These are phyloP conservation scores for Empidonax alnorum DNA, from an alignment of 2,113 vertebrate species.

Conservation along the genomic window DNA sequence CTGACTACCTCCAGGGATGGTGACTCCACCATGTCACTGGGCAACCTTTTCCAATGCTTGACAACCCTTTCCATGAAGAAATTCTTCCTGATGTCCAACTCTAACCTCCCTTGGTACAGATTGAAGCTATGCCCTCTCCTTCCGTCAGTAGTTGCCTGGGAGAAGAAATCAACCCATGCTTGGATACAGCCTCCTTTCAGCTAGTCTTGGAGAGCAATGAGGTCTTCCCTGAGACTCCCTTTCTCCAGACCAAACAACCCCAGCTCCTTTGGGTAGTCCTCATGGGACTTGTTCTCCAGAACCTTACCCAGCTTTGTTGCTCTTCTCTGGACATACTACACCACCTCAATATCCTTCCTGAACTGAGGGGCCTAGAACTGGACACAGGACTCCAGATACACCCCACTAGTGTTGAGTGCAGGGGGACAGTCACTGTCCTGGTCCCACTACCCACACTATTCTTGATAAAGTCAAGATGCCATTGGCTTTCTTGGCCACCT, in stretches of 20 bases:
- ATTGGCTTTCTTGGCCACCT: not conserved
- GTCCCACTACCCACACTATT: not conserved
- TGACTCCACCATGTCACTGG: not conserved
- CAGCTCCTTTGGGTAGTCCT: not conserved
- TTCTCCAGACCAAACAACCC: not conserved
- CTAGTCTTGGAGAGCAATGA: not conserved
- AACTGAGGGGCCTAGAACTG: not conserved
- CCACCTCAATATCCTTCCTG: too few relatives aligned
- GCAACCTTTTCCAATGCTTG: not conserved
- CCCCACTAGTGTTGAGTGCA: not conserved
- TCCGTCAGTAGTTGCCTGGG: not conserved
- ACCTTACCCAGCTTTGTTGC: not conserved
- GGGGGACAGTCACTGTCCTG: too few relatives aligned
- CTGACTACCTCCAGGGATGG: fast-evolving
- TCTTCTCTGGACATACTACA: not conserved
- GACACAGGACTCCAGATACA: fast-evolving
- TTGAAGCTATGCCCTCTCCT: not conserved
- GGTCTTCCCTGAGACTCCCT: not conserved
- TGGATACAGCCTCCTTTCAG: not conserved
- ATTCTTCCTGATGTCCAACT: not conserved
- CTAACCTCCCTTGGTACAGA: not conserved
- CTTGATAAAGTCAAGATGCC: not conserved
- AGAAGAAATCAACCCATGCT: not conserved
- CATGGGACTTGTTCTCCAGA: not conserved
- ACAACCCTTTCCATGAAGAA: not conserved